phyloP scores from a whole-genome alignment of 2,113 vertebrate genomes.

The Bambusicola thoracicus region DNA sequence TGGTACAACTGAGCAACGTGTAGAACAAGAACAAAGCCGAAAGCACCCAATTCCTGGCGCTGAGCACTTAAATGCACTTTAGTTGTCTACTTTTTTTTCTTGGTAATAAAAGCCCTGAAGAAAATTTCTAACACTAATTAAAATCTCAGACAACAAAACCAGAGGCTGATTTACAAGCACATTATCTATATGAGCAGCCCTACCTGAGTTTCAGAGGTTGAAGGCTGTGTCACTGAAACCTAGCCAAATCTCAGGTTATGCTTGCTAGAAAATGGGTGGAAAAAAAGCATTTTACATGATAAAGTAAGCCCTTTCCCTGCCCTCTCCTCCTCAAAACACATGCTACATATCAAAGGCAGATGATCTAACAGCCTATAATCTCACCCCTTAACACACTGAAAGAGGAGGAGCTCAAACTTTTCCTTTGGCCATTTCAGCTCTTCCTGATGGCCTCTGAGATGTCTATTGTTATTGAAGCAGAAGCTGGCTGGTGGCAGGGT shows the following conservation, averaged over 20 bases:
- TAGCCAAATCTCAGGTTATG: neutral
- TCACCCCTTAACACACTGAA: neutral
- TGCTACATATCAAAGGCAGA: neutral
- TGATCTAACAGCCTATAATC: neutral
- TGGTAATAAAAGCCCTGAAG: neutral
- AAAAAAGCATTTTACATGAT: neutral
- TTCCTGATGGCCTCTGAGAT: neutral
- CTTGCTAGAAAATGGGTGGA: neutral
- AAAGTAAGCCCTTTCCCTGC: neutral
- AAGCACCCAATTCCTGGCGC: neutral
- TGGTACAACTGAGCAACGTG: neutral
- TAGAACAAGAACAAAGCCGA: neutral
- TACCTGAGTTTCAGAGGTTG: neutral
- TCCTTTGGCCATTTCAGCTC: neutral
- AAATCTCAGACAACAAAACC: constrained; percentile 39
- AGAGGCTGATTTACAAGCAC: neutral
- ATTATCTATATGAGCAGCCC: neutral
- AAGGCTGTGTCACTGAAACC: neutral
- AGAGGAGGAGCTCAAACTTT: neutral
- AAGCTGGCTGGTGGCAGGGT: neutral
- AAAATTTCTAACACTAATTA: constrained; percentile 33
- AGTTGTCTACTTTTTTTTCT: neutral
- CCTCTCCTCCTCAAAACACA: neutral
- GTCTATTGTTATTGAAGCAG: neutral
- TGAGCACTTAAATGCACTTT: fast-evolving